A percentile compares a stretch with the other conserved stretches of the same genome.
Evolutionary conservation across 2,888 invertebrate genomes (phyloP).

Genomic region (Agrotis segetum): DNA sequence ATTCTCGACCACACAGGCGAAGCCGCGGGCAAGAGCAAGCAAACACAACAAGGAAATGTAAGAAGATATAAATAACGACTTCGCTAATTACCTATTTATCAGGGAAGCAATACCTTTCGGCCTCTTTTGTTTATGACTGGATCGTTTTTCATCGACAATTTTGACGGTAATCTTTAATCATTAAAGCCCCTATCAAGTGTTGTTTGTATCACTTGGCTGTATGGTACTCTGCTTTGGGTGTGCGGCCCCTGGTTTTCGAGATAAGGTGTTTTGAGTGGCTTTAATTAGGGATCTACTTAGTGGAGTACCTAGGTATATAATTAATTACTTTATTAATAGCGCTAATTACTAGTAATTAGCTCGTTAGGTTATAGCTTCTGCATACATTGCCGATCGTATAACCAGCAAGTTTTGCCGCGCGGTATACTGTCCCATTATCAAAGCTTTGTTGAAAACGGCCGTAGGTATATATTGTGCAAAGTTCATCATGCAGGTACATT

Average conservation of each 20-base stretch:
- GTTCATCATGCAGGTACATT: too few species aligned
- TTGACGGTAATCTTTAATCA: slow-evolving; percentile 59
- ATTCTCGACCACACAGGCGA: too few species aligned
- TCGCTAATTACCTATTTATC: slow-evolving; percentile 64
- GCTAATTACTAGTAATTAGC: neutral
- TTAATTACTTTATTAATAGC: too few species aligned
- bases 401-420: too few species aligned
- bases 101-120: slow-evolving; percentile 60
- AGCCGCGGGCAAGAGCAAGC: too few species aligned
- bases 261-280: slow-evolving; percentile 9
- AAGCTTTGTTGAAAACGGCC: too few species aligned
- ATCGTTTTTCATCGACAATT: slow-evolving; percentile 64
- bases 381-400: neutral
- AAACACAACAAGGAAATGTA: slow-evolving; percentile 42
- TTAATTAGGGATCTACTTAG: neutral
- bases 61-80: slow-evolving; percentile 44
- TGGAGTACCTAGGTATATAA: neutral
- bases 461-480: too few species aligned
- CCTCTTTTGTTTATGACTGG: slow-evolving; percentile 57
- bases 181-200: slow-evolving; percentile 37
- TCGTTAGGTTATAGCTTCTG: neutral
- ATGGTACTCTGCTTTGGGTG: neutral
- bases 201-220: slow-evolving; percentile 25
- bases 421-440: too few species aligned
- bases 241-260: neutral